A percentile compares a stretch with the other conserved stretches of the same genome.
Evolutionary conservation across 2,888 invertebrate genomes (phyloP).

Genomic region (Pycnomerus fuliginosus): DNA sequence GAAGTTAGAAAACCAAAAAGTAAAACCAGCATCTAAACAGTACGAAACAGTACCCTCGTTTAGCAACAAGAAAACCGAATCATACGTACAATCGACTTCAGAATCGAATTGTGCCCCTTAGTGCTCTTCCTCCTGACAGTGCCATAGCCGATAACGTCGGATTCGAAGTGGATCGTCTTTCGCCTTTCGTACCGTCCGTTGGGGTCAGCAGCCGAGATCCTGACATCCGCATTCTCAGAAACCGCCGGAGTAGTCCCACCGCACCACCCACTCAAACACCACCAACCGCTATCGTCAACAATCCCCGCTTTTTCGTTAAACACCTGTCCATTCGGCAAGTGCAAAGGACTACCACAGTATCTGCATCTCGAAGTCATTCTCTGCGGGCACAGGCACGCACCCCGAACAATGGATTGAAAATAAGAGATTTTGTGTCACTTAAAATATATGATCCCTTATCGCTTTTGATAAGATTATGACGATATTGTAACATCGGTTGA

Average conservation of each 20-base stretch:
- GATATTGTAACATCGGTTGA: no score
- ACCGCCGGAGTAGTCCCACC: slow-evolving; percentile 11
- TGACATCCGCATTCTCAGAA: slow-evolving; percentile 4
- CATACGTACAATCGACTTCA: slow-evolving; percentile 15
- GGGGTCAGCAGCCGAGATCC: background rate
- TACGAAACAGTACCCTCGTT: no score
- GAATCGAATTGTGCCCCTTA: slow-evolving; percentile 12
- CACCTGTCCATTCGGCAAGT: background rate
- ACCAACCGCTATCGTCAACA: slow-evolving; percentile 25
- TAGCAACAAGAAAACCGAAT: no score
- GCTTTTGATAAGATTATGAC: no score
- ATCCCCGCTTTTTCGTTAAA: no score
- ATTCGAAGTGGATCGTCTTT: slow-evolving; percentile 38
- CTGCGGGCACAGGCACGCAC: no score
- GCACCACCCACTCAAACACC: slow-evolving; percentile 30
- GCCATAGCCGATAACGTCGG: slow-evolving; percentile 8
- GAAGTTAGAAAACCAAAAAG: no score
- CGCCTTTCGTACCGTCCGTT: slow-evolving; percentile 32
- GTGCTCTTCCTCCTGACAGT: slow-evolving; percentile 8
- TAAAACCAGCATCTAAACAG: no score
- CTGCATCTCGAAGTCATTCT: slow-evolving; percentile 24
- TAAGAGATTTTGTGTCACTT: no score
- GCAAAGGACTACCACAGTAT: slow-evolving; percentile 28
- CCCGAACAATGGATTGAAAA: no score
- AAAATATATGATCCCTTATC: no score